Conservation (phyloP, 2,888 invertebrate species). For the Pseudanteris insignis region DNA sequence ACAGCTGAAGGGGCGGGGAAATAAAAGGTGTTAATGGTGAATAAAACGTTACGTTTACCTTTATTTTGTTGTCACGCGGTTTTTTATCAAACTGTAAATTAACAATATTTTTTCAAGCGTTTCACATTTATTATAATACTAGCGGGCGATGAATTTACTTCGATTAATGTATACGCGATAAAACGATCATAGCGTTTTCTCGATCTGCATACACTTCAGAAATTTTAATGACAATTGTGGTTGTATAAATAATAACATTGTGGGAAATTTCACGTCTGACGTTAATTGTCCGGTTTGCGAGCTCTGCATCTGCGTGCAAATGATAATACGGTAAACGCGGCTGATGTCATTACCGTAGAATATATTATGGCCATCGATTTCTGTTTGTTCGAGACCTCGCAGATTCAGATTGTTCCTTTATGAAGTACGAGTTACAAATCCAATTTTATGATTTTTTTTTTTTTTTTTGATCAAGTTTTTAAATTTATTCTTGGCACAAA, state of each 20-base stretch:
- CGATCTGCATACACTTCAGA: conserved; percentile 4
- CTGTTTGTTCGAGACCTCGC: not conserved
- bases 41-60: no score
- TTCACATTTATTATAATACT: not conserved
- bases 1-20: no score
- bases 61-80: no score
- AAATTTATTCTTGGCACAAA: no score
- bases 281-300: conserved; percentile 4
- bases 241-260: conserved; percentile 5
- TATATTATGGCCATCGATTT: conserved; percentile 20
- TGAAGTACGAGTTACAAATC: no score
- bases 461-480: not conserved
- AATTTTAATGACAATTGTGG: conserved; percentile 1
- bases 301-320: not conserved
- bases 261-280: conserved; percentile 18
- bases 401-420: conserved; percentile 7
- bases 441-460: no score
- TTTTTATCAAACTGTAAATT: no score
- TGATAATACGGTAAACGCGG: conserved; percentile 4
- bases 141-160: not conserved
- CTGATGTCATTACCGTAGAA: conserved; percentile 6
- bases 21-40: no score
- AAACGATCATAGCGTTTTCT: conserved; percentile 2
- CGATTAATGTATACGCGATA: conserved; percentile 12
- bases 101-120: no score